phyloP scores from a whole-genome alignment of 2,797 vertebrate species.

The Margarornis squamiger region DNA sequence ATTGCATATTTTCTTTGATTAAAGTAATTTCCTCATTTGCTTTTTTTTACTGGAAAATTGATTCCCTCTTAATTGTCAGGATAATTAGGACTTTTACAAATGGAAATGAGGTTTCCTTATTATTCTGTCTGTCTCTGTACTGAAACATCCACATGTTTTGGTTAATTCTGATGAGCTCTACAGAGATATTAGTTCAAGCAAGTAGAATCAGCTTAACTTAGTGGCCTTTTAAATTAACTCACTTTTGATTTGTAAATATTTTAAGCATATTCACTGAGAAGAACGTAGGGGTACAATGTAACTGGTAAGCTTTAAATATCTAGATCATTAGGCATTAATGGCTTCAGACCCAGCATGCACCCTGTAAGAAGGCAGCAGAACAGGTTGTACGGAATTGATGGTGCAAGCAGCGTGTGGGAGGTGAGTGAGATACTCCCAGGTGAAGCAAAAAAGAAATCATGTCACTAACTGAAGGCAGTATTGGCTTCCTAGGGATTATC shows the following conservation, averaged over 20 bases:
- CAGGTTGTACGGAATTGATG: background rate
- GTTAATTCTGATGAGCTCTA: background rate
- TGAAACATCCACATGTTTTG: background rate
- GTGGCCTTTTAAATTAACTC: background rate
- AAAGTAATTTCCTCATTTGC: background rate
- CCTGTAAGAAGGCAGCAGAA: background rate
- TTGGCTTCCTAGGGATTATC: background rate
- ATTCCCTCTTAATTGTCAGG: background rate
- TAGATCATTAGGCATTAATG: background rate
- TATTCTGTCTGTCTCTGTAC: background rate
- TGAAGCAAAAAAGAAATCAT: background rate
- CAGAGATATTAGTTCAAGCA: background rate
- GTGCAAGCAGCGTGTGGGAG: background rate
- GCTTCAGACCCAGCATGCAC: background rate
- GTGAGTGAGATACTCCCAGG: background rate
- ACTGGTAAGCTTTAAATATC: background rate
- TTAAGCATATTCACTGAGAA: background rate
- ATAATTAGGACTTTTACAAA: background rate
- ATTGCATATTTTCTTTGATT: background rate
- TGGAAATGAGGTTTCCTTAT: background rate
- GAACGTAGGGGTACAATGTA: background rate
- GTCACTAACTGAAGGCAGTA: background rate
- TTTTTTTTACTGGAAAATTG: conserved; percentile 31
- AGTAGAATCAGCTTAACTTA: background rate
- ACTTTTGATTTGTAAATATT: conserved; percentile 5